These are phyloP conservation scores for Plodia interpunctella DNA, from an alignment of 1,140 invertebrate species.

Conservation along the genomic window DNA sequence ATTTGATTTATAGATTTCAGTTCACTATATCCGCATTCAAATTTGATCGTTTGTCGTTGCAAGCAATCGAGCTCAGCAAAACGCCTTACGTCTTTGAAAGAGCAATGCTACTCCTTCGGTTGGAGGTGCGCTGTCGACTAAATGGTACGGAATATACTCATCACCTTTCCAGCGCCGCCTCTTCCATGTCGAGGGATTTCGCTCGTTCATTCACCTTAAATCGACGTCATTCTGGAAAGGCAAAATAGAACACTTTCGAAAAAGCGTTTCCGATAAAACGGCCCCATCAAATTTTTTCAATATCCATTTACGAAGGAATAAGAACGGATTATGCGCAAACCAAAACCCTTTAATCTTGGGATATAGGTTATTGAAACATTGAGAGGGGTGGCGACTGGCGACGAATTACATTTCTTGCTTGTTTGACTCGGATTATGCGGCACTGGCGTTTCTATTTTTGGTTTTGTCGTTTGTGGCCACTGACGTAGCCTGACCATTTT, in stretches of 20 bases:
- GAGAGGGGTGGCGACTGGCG: conserved; percentile 31
- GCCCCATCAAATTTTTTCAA: conserved; percentile 61
- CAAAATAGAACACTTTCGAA: conserved; percentile 65
- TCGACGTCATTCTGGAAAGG: conserved; percentile 60
- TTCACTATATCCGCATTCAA: no score
- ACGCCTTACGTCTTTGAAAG: not conserved
- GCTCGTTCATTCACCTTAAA: conserved; percentile 72
- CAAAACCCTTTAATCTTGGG: conserved; percentile 51
- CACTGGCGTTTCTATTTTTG: not conserved
- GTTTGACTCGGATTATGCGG: not conserved
- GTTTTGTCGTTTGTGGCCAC: conserved; percentile 7
- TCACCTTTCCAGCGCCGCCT: conserved; percentile 65
- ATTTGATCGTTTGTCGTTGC: not conserved
- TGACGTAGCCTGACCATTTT: no score
- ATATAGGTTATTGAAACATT: conserved; percentile 54
- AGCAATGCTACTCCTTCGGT: conserved; percentile 23
- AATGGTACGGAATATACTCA: conserved; percentile 66
- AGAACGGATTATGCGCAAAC: conserved; percentile 56
- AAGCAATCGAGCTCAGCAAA: not conserved
- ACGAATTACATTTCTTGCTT: conserved; percentile 34
- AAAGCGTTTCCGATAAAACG: conserved; percentile 64
- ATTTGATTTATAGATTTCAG: no score
- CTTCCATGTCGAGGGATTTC: conserved; percentile 67
- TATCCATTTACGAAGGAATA: conserved; percentile 62
- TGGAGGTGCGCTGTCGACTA: conserved; percentile 56